Evolutionary conservation across 2,888 invertebrate genomes (phyloP).

Genomic region (Hedya salicella): DNA sequence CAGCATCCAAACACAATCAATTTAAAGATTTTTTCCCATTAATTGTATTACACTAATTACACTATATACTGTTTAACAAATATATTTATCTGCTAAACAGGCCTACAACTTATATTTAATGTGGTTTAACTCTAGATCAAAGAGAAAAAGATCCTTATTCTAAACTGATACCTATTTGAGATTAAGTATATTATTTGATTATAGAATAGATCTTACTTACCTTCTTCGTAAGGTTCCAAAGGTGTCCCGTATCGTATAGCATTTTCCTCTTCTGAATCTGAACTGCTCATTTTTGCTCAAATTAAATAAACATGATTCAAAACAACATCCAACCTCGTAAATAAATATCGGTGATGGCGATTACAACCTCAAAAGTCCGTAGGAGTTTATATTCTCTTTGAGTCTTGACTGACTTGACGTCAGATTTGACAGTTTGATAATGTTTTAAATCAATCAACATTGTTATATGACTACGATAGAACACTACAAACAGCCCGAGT

Average conservation of each 20-base stretch:
- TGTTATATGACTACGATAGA: not conserved
- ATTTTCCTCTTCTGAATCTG: slow-evolving; percentile 86
- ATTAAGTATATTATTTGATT: not conserved
- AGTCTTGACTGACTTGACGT: too few species aligned
- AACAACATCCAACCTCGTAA: not conserved
- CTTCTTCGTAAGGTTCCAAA: slow-evolving; percentile 93
- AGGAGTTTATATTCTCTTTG: too few species aligned
- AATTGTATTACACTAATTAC: too few species aligned
- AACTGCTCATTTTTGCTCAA: slow-evolving; percentile 62
- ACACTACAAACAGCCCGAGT: not conserved
- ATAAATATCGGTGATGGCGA: slow-evolving; percentile 7
- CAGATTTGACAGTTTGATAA: not conserved
- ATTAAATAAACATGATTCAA: not conserved
- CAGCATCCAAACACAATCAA: too few species aligned
- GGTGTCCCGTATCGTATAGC: slow-evolving; percentile 91
- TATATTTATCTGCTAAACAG: too few species aligned
- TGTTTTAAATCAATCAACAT: not conserved
- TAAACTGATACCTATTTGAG: not conserved
- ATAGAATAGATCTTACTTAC: slow-evolving; percentile 76
- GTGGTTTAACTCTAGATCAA: too few species aligned
- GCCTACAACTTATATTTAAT: too few species aligned
- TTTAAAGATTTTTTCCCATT: too few species aligned
- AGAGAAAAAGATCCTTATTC: not conserved
- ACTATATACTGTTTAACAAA: too few species aligned
- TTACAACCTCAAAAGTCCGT: slow-evolving; percentile 25